These are phyloP conservation scores for Grantiella picta DNA, from an alignment of 2,113 vertebrate genomes.

Conservation along the genomic window DNA sequence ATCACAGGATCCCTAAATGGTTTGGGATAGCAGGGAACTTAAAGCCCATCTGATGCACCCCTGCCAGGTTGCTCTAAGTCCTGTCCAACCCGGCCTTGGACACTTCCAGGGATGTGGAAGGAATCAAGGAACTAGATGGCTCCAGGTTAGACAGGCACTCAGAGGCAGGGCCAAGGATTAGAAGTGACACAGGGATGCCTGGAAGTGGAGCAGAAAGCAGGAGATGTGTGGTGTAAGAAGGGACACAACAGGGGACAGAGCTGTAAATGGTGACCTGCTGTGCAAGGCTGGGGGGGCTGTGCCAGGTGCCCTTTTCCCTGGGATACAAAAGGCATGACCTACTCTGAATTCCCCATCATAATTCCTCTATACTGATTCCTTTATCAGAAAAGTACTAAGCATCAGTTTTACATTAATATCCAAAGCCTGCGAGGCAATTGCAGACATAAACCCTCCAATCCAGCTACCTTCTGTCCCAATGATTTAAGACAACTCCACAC, in stretches of 20 bases:
- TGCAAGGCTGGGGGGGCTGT: background rate
- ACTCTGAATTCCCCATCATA: fast-evolving
- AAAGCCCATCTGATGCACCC: background rate
- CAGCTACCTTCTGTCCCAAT: background rate
- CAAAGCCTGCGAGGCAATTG: background rate
- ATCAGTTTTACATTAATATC: background rate
- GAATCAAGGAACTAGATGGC: background rate
- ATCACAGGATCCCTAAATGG: background rate
- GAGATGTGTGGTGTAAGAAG: fast-evolving
- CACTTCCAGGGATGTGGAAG: background rate
- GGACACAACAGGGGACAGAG: background rate
- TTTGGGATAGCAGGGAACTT: background rate
- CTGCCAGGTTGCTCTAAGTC: background rate
- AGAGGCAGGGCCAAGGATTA: background rate
- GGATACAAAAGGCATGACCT: background rate
- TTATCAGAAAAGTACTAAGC: background rate
- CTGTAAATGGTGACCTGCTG: background rate
- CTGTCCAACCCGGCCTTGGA: fast-evolving
- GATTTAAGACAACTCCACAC: background rate
- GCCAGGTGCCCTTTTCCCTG: background rate
- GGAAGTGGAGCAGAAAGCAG: background rate
- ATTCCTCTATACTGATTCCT: background rate
- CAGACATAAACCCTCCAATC: background rate
- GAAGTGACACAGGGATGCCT: background rate
- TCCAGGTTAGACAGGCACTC: fast-evolving